Conservation (phyloP, 2,888 invertebrate species). For the Drosophila birchii region DNA sequence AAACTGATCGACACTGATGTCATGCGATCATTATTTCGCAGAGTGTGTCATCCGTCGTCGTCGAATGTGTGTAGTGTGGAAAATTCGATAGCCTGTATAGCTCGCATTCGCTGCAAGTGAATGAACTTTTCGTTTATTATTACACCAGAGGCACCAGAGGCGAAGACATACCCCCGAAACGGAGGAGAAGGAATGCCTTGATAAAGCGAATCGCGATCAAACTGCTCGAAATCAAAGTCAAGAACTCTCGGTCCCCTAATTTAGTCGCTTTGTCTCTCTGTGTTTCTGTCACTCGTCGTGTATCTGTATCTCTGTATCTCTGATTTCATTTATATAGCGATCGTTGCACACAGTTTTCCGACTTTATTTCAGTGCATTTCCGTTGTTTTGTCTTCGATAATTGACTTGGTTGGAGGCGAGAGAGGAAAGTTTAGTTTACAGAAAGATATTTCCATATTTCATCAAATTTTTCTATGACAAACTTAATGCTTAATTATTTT, state of each 20-base stretch:
- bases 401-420: slow-evolving; percentile 52
- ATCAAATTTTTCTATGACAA: background rate
- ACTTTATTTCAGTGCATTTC: slow-evolving; percentile 56
- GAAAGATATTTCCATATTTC: background rate
- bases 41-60: slow-evolving; percentile 39
- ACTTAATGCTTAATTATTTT: background rate
- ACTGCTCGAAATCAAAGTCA: slow-evolving; percentile 68
- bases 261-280: slow-evolving; percentile 36
- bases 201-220: slow-evolving; percentile 56
- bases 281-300: slow-evolving; percentile 20
- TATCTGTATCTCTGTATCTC: slow-evolving; percentile 36
- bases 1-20: slow-evolving; percentile 60
- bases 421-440: background rate
- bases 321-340: slow-evolving; percentile 35
- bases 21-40: slow-evolving; percentile 56
- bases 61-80: slow-evolving; percentile 14
- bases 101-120: slow-evolving; percentile 55
- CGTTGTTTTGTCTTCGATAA: slow-evolving; percentile 55
- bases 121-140: slow-evolving; percentile 73
- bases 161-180: slow-evolving; percentile 15
- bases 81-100: slow-evolving; percentile 41
- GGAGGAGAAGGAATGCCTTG: slow-evolving; percentile 52
- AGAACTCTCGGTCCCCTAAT: slow-evolving; percentile 57
- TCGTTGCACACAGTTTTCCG: slow-evolving; percentile 34
- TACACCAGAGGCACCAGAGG: slow-evolving; percentile 38